phyloP scores from a whole-genome alignment of 1,140 invertebrate genomes.

The Conus ventricosus region DNA sequence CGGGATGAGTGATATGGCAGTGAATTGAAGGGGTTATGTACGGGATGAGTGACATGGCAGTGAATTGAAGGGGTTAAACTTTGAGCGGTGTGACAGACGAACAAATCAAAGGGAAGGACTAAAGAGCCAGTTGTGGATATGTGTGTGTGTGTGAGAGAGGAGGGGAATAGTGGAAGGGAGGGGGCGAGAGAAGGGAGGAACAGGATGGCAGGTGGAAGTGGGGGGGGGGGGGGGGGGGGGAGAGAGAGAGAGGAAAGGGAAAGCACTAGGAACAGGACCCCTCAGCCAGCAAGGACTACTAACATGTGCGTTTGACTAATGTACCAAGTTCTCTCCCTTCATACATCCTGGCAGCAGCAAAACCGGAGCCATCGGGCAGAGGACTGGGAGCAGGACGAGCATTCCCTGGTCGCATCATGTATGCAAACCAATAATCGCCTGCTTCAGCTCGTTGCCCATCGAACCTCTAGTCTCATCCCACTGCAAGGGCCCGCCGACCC shows the following conservation, averaged over 20 bases:
- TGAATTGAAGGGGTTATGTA: no score
- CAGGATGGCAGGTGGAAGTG: background rate
- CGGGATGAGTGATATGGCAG: no score
- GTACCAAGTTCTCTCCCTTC: background rate
- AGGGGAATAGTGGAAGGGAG: background rate
- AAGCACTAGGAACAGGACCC: background rate
- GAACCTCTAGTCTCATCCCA: conserved; percentile 12
- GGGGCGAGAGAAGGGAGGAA: background rate
- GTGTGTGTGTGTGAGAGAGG: background rate
- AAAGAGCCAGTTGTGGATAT: conserved; percentile 28
- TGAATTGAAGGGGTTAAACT: no score
- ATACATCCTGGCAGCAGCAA: background rate
- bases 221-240: background rate
- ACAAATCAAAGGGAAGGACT: no score
- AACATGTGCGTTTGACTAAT: background rate
- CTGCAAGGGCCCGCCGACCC: background rate
- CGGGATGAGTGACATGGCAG: no score
- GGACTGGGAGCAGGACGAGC: background rate
- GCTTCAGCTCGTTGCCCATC: conserved; percentile 28
- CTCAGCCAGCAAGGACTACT: background rate
- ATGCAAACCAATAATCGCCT: conserved; percentile 33
- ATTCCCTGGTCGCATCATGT: conserved; percentile 23
- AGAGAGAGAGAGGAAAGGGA: background rate
- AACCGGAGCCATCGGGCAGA: background rate
- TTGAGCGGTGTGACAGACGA: no score